These are phyloP conservation scores for Pseudopleuronectes americanus DNA, from an alignment of 2,797 vertebrate species.

Conservation along the genomic window DNA sequence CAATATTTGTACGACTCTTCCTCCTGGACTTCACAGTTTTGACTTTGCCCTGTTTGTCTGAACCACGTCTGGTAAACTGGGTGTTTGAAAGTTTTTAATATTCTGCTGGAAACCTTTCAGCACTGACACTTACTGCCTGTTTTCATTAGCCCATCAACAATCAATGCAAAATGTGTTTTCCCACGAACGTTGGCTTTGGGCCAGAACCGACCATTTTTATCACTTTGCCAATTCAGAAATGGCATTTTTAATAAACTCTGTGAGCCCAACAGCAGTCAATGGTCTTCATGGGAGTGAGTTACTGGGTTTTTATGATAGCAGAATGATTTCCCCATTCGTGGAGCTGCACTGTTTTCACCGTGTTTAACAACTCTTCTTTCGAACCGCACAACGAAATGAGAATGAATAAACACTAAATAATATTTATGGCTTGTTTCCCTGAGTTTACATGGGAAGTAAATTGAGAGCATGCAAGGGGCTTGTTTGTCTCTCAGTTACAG, in stretches of 20 bases:
- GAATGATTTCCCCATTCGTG: neutral
- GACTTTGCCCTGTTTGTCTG: neutral
- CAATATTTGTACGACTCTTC: neutral
- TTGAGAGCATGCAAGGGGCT: neutral
- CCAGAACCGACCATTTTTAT: neutral
- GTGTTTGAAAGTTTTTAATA: neutral
- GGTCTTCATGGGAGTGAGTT: conserved; percentile 9
- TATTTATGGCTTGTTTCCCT: conserved; percentile 23
- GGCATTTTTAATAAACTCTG: conserved; percentile 25
- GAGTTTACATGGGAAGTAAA: conserved; percentile 14
- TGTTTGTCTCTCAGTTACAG: conserved; percentile 7
- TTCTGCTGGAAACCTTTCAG: neutral
- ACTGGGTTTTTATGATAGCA: conserved; percentile 10
- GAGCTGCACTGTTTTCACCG: neutral
- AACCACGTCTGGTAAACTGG: neutral
- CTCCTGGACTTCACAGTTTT: neutral
- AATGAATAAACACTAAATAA: neutral
- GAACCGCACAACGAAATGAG: conserved; percentile 4
- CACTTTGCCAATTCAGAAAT: conserved; percentile 9
- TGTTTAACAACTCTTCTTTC: conserved; percentile 16
- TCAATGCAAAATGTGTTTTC: neutral
- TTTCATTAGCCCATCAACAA: conserved; percentile 2
- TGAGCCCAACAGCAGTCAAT: neutral
- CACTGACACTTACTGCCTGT: neutral
- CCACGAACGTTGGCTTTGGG: conserved; percentile 1